Conservation (phyloP, 2,113 vertebrate species). For the Porphyrio hochstetteri region DNA sequence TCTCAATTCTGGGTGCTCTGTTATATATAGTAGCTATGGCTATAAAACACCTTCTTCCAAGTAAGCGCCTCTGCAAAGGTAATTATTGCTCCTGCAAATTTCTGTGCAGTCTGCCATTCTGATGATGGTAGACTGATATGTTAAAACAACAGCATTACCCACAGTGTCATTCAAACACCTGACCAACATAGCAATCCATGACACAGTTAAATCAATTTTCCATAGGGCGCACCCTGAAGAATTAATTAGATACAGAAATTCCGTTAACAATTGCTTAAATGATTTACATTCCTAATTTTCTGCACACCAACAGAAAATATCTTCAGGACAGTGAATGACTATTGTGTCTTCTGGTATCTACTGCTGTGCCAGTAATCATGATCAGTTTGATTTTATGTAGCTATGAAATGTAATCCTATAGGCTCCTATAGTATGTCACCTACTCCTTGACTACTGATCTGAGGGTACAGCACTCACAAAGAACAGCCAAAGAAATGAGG, state of each 20-base stretch:
- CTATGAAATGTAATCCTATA: background rate
- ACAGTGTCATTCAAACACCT: background rate
- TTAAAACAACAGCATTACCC: background rate
- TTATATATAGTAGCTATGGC: background rate
- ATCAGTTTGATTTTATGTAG: background rate
- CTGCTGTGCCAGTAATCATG: background rate
- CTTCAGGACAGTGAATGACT: background rate
- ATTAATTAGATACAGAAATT: constrained; percentile 7
- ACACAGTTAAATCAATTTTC: background rate
- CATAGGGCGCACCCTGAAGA: background rate
- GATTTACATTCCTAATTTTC: background rate
- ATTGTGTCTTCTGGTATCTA: background rate
- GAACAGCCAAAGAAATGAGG: background rate
- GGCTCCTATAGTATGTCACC: background rate
- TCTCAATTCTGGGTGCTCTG: background rate
- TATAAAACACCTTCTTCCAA: background rate
- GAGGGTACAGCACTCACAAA: background rate
- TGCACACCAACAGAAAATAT: background rate
- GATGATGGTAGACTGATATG: background rate
- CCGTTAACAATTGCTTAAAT: background rate
- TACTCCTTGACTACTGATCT: background rate
- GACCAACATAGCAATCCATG: background rate
- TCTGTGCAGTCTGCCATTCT: background rate
- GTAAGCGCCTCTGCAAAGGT: background rate
- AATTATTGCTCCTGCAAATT: background rate